Evolutionary conservation across 30 jellyfish, hydroid and myxozoan genomes (phyloP).

Genomic region (Cassiopea andromeda): DNA sequence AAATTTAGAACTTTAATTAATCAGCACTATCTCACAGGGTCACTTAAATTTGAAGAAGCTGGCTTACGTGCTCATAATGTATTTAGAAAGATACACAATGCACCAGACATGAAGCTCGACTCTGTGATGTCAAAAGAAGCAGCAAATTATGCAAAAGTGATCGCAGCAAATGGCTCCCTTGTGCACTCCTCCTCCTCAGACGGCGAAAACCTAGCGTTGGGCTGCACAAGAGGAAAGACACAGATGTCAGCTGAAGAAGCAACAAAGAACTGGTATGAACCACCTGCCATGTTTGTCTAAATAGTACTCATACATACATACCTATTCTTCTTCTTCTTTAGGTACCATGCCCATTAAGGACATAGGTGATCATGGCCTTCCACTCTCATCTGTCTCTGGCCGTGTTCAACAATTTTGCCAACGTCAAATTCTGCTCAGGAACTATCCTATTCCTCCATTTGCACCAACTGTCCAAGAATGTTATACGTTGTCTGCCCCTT

Average conservation of each 20-base stretch:
- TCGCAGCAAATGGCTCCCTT: slow-evolving; percentile 68
- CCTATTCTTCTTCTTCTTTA: too few relatives aligned
- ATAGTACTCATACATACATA: too few relatives aligned
- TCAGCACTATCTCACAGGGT: slow-evolving; percentile 11
- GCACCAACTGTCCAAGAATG: too few relatives aligned
- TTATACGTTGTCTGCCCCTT: too few relatives aligned
- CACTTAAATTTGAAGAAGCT: slow-evolving; percentile 55
- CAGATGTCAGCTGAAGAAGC: slow-evolving; percentile 94
- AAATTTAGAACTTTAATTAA: not conserved
- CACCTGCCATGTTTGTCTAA: too few relatives aligned
- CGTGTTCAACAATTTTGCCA: too few relatives aligned
- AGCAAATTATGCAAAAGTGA: slow-evolving; percentile 82
- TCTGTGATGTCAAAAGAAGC: slow-evolving; percentile 81
- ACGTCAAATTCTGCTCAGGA: too few relatives aligned
- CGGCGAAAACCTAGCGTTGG: slow-evolving; percentile 97
- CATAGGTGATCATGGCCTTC: too few relatives aligned
- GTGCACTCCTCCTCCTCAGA: slow-evolving; percentile 68
- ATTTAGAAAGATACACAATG: slow-evolving; percentile 86
- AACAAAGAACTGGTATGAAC: slow-evolving; percentile 82
- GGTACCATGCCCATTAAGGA: too few relatives aligned
- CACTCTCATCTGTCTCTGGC: too few relatives aligned
- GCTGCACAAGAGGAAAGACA: slow-evolving; percentile 64
- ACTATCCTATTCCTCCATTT: too few relatives aligned
- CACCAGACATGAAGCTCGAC: slow-evolving; percentile 76
- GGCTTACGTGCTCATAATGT: slow-evolving; percentile 93